Base-by-base conservation (phyloP, 2,113 vertebrate species). In the Gymnogyps californianus region DNA sequence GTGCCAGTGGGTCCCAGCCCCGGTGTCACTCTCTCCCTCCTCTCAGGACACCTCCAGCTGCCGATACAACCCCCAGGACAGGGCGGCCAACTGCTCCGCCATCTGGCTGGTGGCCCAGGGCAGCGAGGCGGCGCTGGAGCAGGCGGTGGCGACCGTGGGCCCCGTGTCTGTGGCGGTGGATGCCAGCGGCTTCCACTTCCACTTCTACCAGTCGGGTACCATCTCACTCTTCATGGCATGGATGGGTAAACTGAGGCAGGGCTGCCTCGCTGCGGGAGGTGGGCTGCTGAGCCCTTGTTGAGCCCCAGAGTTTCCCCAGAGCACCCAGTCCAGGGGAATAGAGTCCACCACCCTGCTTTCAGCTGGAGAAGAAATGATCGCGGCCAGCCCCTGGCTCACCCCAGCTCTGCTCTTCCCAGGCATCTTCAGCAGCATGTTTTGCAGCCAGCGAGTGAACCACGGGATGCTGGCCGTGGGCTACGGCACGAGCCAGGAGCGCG, bases 201-300 rank as follows among this genome's bases (percentile, higher is more conserved):
- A 88, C 38, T 97, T 95, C 90, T 96, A 96, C 51, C 28, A 51
- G 32, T 93, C 89, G 0, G 97, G 97, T 97, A 66, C 7, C 0
- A 2, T 3, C 18, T 58, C 0, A 0, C 2, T 40, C 9, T 38
- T 51, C 0, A 0, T 2, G 9, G 13, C 1, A 3, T 2, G 14
- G 54, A 11, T 15, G 61, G 71, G 52, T 31, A 38, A 77, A 62
- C 14, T 22, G 74, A 80, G 64, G 85, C 76, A 59, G 83, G 75
- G 55, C 34, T 65, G 67, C 54, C 55, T 59, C 0, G 0, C 51
- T 13, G 9, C 2, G 3, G 2, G 3, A 57, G 24, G 19, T 32
- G 28, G 14, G 65, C 32, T 64, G 54, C 18, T 9, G 46, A 69
- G 74, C 31, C 59, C 40, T 42, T 28, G 18, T 18, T 7, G 46